A percentile compares a stretch with the other conserved stretches of the same genome.
These are phyloP conservation scores for Rhabdophis nuchalis DNA, from an alignment of 2,797 vertebrate genomes.

Conservation along the genomic window DNA sequence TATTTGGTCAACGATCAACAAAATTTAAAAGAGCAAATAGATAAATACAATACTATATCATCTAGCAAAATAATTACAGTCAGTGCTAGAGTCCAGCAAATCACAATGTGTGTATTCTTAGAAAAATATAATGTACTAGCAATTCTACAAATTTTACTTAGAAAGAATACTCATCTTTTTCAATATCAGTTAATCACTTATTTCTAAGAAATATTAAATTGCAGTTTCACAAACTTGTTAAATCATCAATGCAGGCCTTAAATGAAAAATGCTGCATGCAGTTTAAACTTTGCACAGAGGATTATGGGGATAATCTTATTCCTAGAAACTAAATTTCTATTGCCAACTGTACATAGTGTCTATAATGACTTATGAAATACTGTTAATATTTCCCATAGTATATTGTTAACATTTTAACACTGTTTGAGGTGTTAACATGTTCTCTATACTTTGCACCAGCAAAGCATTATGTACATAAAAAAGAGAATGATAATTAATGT, in stretches of 20 bases:
- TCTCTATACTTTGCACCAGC: not conserved
- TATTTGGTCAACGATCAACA: not conserved
- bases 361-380: slow-evolving; percentile 15
- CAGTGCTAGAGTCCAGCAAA: not conserved
- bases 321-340: slow-evolving; percentile 31
- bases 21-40: not conserved
- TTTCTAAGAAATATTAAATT: not conserved
- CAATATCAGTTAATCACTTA: not conserved
- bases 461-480: not conserved
- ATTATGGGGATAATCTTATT: not conserved
- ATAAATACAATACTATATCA: not conserved
- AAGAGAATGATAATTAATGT: slow-evolving; percentile 23
- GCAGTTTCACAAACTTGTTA: not conserved
- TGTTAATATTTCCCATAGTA: not conserved
- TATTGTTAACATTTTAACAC: slow-evolving; percentile 36
- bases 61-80: not conserved
- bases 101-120: not conserved
- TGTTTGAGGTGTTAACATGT: slow-evolving; percentile 9
- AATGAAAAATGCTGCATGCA: not conserved
- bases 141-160: not conserved
- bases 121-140: not conserved
- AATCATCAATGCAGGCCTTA: not conserved
- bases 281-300: not conserved
- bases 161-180: not conserved
- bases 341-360: not conserved